Base-by-base conservation (phyloP, 2,888 invertebrate species). In the Eupithecia tripunctaria region DNA sequence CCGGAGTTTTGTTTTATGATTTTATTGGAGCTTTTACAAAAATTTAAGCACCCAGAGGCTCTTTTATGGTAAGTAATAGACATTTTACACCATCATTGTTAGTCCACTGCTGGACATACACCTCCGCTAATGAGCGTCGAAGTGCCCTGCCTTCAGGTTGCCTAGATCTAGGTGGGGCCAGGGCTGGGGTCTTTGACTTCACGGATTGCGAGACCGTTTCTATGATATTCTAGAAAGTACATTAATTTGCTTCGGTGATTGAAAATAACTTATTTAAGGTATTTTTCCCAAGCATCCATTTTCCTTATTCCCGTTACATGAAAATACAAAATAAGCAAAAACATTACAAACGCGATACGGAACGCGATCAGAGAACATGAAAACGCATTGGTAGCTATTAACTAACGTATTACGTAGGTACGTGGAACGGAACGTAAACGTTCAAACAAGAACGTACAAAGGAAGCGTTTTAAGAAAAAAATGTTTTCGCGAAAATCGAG, bases 391-490 rank as follows among this genome's bases (percentile, higher is more conserved):
- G 67, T 60, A 68, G 70, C 79, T 76, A 77, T 77, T 78, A 64
- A 63, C 60, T 29, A 60, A 27, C 60, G 60, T 29, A 60, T 60
- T 60, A 60, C 32, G n/a, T 63, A 36, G 63, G n/a, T 36, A 77
- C 78, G 65, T 76, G 78, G 78, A 81, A 80, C 81, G 76, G 77
- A 78, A 78, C 63, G 74, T 76, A 63, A 63, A 8, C 36, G 63
- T 12, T 21, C 60, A 60, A 60, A 60, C 29, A 29, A 60, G 29
- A 36, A 18, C 74, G 67, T 79, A 82, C 81, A 81, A 82, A 81
- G 78, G 29, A 76, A 81, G 74, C 79, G 80, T 79, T 81, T 79
- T 75, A 75, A 77, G 74, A 75, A 76, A 77, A n/a, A 74, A 75
- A 73, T 72, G 74, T 77, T 76, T 80, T 80, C 70, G 62, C 68